Evolutionary conservation across 2,113 vertebrate species (phyloP).

Genomic region (Otus sunia): DNA sequence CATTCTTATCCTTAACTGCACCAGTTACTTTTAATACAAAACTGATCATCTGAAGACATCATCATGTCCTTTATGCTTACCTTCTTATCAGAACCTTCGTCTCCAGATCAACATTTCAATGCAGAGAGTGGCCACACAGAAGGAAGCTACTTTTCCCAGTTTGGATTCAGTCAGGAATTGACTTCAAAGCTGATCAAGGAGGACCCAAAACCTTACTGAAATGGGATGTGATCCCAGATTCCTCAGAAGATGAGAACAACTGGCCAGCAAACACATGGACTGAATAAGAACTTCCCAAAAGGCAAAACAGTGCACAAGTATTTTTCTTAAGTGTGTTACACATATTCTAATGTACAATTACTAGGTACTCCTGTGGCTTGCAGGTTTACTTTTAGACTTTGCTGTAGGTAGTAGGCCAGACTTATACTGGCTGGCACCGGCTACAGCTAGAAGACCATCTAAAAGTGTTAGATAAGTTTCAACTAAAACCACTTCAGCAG

Average conservation of each 20-base stretch:
- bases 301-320: neutral
- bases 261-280: neutral
- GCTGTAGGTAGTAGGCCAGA: neutral
- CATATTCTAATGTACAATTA: neutral
- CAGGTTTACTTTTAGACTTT: neutral
- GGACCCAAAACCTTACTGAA: neutral
- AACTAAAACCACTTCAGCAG: neutral
- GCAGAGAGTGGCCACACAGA: neutral
- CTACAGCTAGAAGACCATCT: neutral
- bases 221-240: neutral
- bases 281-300: neutral
- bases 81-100: neutral
- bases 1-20: neutral
- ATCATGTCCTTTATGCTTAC: neutral
- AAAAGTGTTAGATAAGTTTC: neutral
- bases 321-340: neutral
- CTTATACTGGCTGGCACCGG: neutral
- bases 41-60: neutral
- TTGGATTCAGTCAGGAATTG: neutral
- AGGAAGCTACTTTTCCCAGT: neutral
- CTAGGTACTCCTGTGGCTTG: neutral
- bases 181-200: neutral
- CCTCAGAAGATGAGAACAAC: neutral
- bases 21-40: neutral
- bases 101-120: neutral